phyloP scores from a whole-genome alignment of 1,140 invertebrate species.

The Steinernema khuongi region DNA sequence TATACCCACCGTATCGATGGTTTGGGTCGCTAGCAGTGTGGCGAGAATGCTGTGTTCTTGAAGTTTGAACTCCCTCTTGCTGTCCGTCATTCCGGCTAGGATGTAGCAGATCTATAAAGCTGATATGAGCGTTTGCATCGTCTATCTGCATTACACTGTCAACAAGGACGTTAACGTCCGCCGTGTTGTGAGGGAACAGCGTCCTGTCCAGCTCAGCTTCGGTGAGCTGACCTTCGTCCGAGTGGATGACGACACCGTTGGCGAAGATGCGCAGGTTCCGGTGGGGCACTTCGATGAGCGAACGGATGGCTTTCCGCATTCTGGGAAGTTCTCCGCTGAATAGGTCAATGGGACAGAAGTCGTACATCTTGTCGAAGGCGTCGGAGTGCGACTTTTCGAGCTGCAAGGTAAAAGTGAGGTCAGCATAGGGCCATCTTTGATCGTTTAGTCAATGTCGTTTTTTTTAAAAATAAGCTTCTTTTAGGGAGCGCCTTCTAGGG shows the following conservation, averaged over 20 bases:
- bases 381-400: constrained; percentile 49
- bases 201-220: constrained; percentile 35
- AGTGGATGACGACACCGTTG: constrained; percentile 41
- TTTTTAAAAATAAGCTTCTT: constrained; percentile 26
- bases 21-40: constrained; percentile 38
- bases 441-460: no score
- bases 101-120: constrained; percentile 38
- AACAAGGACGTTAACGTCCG: constrained; percentile 30
- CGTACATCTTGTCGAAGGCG: constrained; percentile 52
- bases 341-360: constrained; percentile 55
- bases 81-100: constrained; percentile 41
- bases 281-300: constrained; percentile 49
- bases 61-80: constrained; percentile 35
- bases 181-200: constrained; percentile 34
- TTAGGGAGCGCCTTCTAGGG: no score
- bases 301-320: constrained; percentile 45
- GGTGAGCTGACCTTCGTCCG: constrained; percentile 17
- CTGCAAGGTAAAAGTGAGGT: constrained; percentile 32
- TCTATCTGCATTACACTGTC: constrained; percentile 22
- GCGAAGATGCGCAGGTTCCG: constrained; percentile 54
- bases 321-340: constrained; percentile 48
- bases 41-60: constrained; percentile 36
- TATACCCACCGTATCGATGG: constrained; percentile 34
- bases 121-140: background rate
- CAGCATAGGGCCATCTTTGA: no score